Conservation (phyloP, 2,888 invertebrate species). For the Philonicus albiceps region DNA sequence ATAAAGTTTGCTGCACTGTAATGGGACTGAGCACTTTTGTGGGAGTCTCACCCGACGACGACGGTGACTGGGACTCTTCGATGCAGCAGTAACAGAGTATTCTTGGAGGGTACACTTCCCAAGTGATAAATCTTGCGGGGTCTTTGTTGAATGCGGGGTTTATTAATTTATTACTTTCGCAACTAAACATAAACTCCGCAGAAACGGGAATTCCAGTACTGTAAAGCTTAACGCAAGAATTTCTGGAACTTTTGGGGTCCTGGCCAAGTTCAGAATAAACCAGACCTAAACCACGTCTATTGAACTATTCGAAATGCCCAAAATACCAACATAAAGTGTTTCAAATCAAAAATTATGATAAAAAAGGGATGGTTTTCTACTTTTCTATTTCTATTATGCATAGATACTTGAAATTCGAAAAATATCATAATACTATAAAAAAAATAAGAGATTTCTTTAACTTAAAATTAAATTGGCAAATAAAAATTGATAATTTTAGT, state of each 20-base stretch:
- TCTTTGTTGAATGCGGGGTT: slow-evolving; percentile 38
- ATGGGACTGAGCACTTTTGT: slow-evolving; percentile 2
- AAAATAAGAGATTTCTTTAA: no score
- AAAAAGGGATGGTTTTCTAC: no score
- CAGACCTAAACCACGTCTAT: background rate
- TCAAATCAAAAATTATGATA: background rate
- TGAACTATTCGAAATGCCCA: background rate
- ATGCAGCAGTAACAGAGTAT: slow-evolving; percentile 11
- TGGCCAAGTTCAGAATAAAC: background rate
- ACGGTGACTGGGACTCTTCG: background rate
- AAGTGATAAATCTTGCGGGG: slow-evolving; percentile 35
- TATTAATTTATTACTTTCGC: slow-evolving; percentile 42
- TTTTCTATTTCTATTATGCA: no score
- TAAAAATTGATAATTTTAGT: no score
- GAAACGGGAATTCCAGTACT: background rate
- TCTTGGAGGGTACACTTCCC: slow-evolving; percentile 8
- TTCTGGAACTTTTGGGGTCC: background rate
- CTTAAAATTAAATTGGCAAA: no score
- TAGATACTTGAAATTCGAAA: no score
- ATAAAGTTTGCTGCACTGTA: slow-evolving; percentile 17
- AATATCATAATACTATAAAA: no score
- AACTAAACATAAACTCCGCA: slow-evolving; percentile 27
- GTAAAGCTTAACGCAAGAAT: background rate
- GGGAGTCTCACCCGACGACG: background rate
- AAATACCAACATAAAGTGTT: background rate